phyloP scores from a whole-genome alignment of 2,888 invertebrate species.

The Argyra leucocephala region DNA sequence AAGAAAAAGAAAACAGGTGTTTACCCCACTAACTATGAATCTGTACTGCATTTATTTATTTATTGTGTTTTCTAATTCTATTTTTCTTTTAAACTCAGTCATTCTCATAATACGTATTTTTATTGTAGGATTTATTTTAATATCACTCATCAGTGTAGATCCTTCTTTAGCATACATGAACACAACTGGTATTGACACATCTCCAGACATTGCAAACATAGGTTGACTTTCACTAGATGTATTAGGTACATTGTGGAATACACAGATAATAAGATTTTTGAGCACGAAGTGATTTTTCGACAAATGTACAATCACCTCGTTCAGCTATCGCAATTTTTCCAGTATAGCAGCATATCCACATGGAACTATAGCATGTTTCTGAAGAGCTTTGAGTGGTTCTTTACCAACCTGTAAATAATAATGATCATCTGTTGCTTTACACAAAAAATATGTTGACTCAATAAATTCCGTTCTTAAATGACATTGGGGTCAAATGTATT shows the following conservation, averaged over 20 bases:
- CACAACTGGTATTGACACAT: constrained; percentile 78
- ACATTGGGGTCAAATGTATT: constrained; percentile 97
- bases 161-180: too few species aligned
- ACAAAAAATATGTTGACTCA: constrained; percentile 95
- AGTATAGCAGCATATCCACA: constrained; percentile 92
- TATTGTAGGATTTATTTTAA: too few species aligned
- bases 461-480: constrained; percentile 94
- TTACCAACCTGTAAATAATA: constrained; percentile 91
- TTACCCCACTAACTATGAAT: too few species aligned
- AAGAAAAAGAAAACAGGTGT: too few species aligned
- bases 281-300: constrained; percentile 80
- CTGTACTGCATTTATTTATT: too few species aligned
- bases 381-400: constrained; percentile 76
- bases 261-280: constrained; percentile 76
- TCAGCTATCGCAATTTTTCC: constrained; percentile 75
- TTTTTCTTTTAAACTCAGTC: too few species aligned
- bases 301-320: constrained; percentile 92
- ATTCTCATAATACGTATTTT: too few species aligned
- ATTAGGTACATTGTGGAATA: constrained; percentile 68
- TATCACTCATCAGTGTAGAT: too few species aligned
- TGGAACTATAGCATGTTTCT: constrained; percentile 81
- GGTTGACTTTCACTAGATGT: constrained; percentile 66
- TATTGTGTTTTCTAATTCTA: too few species aligned
- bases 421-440: constrained; percentile 88
- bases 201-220: constrained; percentile 94